Evolutionary conservation across 53 echinoderm and acorn worm species (phyloP).

Genomic region (Holothuria scabra): DNA sequence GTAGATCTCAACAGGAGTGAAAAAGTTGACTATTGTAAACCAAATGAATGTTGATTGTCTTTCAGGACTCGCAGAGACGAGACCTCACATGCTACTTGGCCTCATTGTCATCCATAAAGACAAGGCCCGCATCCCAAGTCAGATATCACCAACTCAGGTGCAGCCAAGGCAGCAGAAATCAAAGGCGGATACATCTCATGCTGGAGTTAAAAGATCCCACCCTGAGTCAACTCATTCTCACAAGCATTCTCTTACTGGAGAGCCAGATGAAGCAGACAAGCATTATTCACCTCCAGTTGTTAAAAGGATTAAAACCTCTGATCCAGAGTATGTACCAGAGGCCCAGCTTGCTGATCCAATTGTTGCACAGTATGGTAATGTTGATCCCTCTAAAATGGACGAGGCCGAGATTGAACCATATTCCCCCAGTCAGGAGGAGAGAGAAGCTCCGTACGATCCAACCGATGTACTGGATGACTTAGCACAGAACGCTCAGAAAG

Average conservation of each 20-base stretch:
- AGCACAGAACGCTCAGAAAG: conserved; percentile 1
- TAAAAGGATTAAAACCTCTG: conserved; percentile 25
- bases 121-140: conserved; percentile 65
- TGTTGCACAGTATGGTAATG: conserved; percentile 91
- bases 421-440: conserved; percentile 86
- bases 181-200: conserved; percentile 10
- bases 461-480: conserved; percentile 84
- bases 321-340: conserved; percentile 59
- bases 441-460: conserved; percentile 90
- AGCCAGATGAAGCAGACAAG: conserved; percentile 22
- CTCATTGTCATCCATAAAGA: conserved; percentile 84
- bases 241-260: conserved; percentile 37
- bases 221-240: conserved; percentile 35
- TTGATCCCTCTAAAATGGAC: conserved; percentile 73
- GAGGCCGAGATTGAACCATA: conserved; percentile 78
- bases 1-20: no score
- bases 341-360: conserved; percentile 83
- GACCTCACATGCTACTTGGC: conserved; percentile 92
- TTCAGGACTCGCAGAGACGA: conserved; percentile 74
- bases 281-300: conserved; percentile 34
- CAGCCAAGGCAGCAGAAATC: conserved; percentile 41
- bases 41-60: background rate
- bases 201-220: conserved; percentile 26
- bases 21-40: no score
- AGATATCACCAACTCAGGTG: conserved; percentile 34